phyloP scores from a whole-genome alignment of 2,888 invertebrate species.

The Thymelicus acteon region DNA sequence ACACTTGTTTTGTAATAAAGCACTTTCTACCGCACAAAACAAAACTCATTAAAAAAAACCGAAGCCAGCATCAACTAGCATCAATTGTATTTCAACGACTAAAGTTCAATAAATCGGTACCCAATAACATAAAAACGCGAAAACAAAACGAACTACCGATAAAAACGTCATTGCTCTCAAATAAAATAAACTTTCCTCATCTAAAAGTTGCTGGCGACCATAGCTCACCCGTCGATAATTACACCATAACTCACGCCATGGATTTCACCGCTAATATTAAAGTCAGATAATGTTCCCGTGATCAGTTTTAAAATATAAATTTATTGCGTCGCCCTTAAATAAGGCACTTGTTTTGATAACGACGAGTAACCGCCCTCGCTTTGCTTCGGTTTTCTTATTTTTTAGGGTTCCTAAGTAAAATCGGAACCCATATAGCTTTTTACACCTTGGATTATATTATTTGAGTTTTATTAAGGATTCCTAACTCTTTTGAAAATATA shows the following conservation, averaged over 20 bases:
- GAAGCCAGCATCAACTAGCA: neutral
- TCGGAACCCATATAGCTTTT: no score
- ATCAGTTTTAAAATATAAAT: conserved; percentile 69
- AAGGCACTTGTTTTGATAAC: neutral
- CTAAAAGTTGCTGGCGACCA: conserved; percentile 46
- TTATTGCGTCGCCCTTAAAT: conserved; percentile 49
- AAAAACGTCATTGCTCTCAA: conserved; percentile 34
- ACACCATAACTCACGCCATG: conserved; percentile 63
- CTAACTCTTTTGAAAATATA: no score
- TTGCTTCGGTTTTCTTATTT: no score
- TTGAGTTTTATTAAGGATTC: no score
- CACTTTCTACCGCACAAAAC: no score
- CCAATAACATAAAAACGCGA: conserved; percentile 17
- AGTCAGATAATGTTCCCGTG: conserved; percentile 61
- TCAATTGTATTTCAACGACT: neutral
- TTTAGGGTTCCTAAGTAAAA: no score
- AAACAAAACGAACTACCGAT: conserved; percentile 21
- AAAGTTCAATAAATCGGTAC: conserved; percentile 9
- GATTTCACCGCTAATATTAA: conserved; percentile 66
- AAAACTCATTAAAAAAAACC: no score
- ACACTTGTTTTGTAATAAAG: no score
- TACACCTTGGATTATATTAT: no score
- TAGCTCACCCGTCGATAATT: conserved; percentile 65
- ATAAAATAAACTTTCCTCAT: conserved; percentile 51
- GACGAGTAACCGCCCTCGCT: no score